Base-by-base conservation (phyloP, 2,797 vertebrate genomes). In the Jordanella pulchra region DNA sequence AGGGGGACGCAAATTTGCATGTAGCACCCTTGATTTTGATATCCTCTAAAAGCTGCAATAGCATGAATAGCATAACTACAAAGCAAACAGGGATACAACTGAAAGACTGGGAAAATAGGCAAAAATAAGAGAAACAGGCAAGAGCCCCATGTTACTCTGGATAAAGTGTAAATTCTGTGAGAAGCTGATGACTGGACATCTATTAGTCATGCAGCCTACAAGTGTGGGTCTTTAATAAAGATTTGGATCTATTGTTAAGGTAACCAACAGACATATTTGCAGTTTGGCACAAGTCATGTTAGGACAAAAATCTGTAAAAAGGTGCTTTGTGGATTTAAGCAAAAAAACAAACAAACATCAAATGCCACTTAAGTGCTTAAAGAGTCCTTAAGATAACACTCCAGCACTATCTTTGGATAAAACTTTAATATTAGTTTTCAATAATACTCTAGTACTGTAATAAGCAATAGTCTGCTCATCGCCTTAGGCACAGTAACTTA, bases 381-480 rank as follows among this genome's bases (percentile, higher is more conserved):
- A 67, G 27, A 27, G 76, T 76, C 77, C 7, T 7, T 7, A 9
- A 21, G 23, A 54, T 77, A 67, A 50, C 27, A 17, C 50, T 11
- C 35, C 35, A 39, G 35, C 35, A 39, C 9, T 39, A 39, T 39
- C 35, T 39, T 39, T 39, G 9, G 35, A 39, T 39, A 39, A 39
- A n/a, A n/a, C n/a, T n/a, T n/a, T n/a, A n/a, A n/a, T n/a, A n/a
- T n/a, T n/a, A n/a, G n/a, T n/a, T n/a, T n/a, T n/a, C n/a, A n/a
- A n/a, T n/a, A n/a, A n/a, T n/a, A n/a, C n/a, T n/a, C n/a, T n/a
- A n/a, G n/a, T n/a, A n/a, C n/a, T n/a, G n/a, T n/a, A n/a, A n/a
- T n/a, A n/a, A n/a, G n/a, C n/a, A n/a, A 42, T 35, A 51, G 55
- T 75, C 55, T 58, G 60, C 48, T 69, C 73, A 7, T 73, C 73